These are phyloP conservation scores for Aspidoscelis tigris DNA, from an alignment of 2,113 vertebrate species.

Conservation along the genomic window DNA sequence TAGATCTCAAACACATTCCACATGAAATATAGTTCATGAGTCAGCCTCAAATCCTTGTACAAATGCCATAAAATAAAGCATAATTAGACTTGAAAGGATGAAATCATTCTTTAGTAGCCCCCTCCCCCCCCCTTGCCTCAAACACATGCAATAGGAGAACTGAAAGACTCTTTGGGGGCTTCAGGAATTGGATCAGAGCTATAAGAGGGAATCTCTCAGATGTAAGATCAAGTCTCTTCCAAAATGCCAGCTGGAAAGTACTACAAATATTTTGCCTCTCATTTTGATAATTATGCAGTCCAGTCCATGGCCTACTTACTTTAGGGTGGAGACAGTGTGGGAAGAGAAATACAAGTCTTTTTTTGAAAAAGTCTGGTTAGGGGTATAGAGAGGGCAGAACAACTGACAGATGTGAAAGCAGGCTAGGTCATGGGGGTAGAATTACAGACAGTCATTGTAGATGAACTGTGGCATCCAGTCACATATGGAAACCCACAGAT, in stretches of 20 bases:
- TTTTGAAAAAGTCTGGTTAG: too few species aligned
- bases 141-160: not conserved
- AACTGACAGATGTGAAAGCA: too few species aligned
- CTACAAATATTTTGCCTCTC: not conserved
- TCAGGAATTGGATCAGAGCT: not conserved
- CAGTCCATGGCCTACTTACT: not conserved
- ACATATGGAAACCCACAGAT: too few species aligned
- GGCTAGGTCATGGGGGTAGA: too few species aligned
- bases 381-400: too few species aligned
- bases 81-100: not conserved
- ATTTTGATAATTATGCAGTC: not conserved
- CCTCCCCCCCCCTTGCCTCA: not conserved
- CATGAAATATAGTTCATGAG: not conserved
- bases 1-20: not conserved
- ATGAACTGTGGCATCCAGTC: too few species aligned
- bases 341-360: too few species aligned
- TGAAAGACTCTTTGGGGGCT: not conserved
- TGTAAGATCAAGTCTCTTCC: not conserved
- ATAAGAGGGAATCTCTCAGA: not conserved
- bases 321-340: not conserved
- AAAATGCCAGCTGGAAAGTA: not conserved
- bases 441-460: too few species aligned
- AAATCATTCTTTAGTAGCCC: not conserved
- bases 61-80: not conserved
- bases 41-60: slow-evolving; percentile 1